Conservation (phyloP, 2,113 vertebrate genomes). For the Callorhinus ursinus region DNA sequence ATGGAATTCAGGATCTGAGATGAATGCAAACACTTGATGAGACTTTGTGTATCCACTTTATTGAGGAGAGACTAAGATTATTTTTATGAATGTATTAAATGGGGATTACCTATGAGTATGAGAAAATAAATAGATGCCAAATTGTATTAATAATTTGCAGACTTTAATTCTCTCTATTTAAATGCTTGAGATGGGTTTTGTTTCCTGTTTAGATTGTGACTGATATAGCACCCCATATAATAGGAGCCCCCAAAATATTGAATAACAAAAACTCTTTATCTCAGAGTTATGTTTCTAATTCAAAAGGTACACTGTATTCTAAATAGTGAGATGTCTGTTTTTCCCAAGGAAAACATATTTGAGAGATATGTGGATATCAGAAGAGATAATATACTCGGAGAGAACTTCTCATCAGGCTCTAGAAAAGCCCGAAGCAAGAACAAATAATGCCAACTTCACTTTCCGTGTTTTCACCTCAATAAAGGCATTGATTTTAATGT, state of each 20-base stretch:
- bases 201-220: background rate
- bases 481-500: conserved; percentile 66
- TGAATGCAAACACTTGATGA: no score
- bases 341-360: background rate
- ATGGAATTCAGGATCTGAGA: background rate
- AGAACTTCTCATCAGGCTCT: background rate
- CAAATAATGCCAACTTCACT: conserved; percentile 45
- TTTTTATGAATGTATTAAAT: background rate
- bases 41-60: background rate
- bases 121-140: background rate
- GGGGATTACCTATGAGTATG: background rate
- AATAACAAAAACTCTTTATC: background rate
- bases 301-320: background rate
- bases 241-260: background rate
- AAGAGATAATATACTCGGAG: background rate
- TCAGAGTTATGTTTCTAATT: background rate
- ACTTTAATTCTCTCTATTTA: background rate
- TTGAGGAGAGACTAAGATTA: background rate
- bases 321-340: background rate
- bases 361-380: background rate
- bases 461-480: conserved; percentile 44
- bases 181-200: background rate
- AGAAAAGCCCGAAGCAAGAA: background rate
- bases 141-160: background rate
- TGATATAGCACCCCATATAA: fast-evolving